Evolutionary conservation across 2,888 invertebrate genomes (phyloP), one percentile per base, ranked within the genome.

Genomic region (Parnassius smintheus): DNA sequence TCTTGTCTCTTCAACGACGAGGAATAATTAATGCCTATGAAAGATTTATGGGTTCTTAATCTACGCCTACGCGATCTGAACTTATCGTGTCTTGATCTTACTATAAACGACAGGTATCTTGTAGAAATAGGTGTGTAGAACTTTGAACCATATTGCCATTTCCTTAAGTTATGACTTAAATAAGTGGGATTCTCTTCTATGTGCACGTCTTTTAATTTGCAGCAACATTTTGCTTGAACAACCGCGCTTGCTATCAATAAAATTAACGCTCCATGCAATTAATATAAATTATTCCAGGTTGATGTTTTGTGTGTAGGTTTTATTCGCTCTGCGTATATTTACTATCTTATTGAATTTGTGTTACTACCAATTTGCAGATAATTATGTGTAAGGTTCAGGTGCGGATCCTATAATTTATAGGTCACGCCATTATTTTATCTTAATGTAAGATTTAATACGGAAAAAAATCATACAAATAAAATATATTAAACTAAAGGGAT

Each of bases 21-120:
- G 70, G 75, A 82, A 84, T 86, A 87, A 88, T 88, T 85, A 82
- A 85, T 82, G 79, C 76, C 72, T 73, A 68, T 72, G 64, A 65
- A 78, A 81, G 85, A 89, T 90, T 85, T 88, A 90, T 82, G 76
- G 74, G 73, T 82, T 83, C 82, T 88, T 89, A 89, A 89, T 88
- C 76, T 82, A 81, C 85, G 77, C 86, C 88, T 81, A 85, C 86
- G 72, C 78, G 67, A 74, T 78, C 75, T 73, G 70, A 71, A 78
- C 69, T 75, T 76, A 77, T 76, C 71, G 69, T 72, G 75, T 75
- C 78, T 70, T 68, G 73, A 74, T 70, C 70, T 70, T 65, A 57
- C n/a, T 22, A 2, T 50, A 50, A 57, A 61, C 13, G 35, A 46
- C 51, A 60, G 54, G 56, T 56, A 62, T 45, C 56, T 46, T 18